Percentiles rank a stretch among this genome's conserved stretches.
Evolutionary conservation across 2,888 invertebrate genomes (phyloP).

Genomic region (Protonemura montana): DNA sequence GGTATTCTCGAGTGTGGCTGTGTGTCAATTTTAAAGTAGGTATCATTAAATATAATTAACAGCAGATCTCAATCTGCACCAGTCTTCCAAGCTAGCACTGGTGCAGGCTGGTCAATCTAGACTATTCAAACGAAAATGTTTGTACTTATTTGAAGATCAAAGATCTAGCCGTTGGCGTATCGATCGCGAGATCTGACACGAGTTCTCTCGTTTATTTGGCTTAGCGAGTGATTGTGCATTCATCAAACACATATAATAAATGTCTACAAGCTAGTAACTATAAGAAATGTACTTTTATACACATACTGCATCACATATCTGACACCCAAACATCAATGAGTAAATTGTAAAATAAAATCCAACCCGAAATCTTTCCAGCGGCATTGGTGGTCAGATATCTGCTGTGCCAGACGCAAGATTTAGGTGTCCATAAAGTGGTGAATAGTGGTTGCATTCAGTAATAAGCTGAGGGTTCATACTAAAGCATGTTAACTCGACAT

Average conservation of each 20-base stretch:
- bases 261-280: background rate
- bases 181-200: background rate
- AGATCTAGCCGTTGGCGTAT: background rate
- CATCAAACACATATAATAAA: constrained; percentile 3
- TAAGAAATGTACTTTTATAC: background rate
- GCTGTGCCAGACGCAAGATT: constrained; percentile 46
- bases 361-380: constrained; percentile 48
- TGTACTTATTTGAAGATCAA: background rate
- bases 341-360: constrained; percentile 45
- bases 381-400: constrained; percentile 39
- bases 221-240: background rate
- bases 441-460: constrained; percentile 50
- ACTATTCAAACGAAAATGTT: background rate
- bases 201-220: background rate
- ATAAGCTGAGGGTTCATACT: constrained; percentile 49
- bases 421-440: constrained; percentile 52
- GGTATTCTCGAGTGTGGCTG: constrained; percentile 8
- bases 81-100: constrained; percentile 44
- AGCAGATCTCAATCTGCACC: constrained; percentile 46
- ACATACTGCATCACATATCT: background rate
- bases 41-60: background rate
- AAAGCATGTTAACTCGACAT: constrained; percentile 50
- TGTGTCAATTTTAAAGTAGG: constrained; percentile 7
- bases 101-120: constrained; percentile 43
- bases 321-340: background rate